phyloP scores from a whole-genome alignment of 1,140 invertebrate genomes.

The Sycobia sp. region DNA sequence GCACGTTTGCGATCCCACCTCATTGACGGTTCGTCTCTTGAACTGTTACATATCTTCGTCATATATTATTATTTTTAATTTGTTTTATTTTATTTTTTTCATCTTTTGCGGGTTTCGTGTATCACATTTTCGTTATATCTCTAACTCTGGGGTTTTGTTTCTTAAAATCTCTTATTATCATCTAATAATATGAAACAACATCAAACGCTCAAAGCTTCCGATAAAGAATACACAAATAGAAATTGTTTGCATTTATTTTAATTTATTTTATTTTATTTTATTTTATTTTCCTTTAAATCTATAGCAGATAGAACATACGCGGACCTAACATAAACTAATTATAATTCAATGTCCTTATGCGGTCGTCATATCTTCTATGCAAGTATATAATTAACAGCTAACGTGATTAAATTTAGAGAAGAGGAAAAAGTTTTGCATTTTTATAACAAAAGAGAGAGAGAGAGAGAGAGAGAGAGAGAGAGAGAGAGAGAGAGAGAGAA shows the following conservation, averaged over 20 bases:
- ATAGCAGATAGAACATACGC: slow-evolving; percentile 10
- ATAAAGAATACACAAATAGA: slow-evolving; percentile 26
- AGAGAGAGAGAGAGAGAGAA: too few species aligned
- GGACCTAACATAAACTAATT: slow-evolving; percentile 20
- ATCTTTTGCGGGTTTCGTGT: slow-evolving; percentile 27
- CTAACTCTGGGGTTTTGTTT: slow-evolving; percentile 29
- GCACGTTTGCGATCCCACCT: not conserved
- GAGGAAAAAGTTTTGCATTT: too few species aligned
- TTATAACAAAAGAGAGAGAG: too few species aligned
- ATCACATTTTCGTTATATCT: slow-evolving; percentile 34
- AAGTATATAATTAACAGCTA: too few species aligned
- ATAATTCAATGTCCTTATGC: slow-evolving; percentile 23
- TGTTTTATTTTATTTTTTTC: slow-evolving; percentile 21
- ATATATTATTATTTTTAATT: too few species aligned
- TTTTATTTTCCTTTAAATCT: not conserved
- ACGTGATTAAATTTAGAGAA: too few species aligned
- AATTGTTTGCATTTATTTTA: not conserved
- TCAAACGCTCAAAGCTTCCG: slow-evolving; percentile 31
- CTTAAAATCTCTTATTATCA: slow-evolving; percentile 25
- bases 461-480: too few species aligned
- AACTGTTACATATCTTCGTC: too few species aligned
- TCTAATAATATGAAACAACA: slow-evolving; percentile 34
- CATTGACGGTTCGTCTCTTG: slow-evolving; percentile 2
- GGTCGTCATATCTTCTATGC: slow-evolving; percentile 11
- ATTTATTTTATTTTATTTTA: slow-evolving; percentile 1